A percentile compares a stretch with the other conserved stretches of the same genome.
phyloP scores from a whole-genome alignment of 2,888 invertebrate species.

The Oligia latruncula region DNA sequence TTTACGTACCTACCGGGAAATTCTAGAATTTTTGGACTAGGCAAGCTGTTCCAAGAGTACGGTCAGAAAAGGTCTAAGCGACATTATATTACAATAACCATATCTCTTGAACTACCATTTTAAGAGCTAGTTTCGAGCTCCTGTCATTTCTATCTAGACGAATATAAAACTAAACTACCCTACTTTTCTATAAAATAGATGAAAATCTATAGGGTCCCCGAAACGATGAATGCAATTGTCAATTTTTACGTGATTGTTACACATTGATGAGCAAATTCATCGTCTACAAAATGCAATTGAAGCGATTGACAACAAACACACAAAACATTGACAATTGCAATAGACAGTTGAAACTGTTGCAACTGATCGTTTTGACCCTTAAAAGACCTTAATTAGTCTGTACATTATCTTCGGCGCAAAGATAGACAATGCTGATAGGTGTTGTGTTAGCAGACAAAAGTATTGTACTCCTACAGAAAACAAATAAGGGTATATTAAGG shows the following conservation, averaged over 20 bases:
- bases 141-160: not conserved
- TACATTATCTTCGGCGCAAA: not conserved
- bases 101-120: conserved; percentile 10
- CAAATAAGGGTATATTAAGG: not conserved
- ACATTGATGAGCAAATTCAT: not conserved
- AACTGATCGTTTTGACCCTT: not conserved
- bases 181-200: not conserved
- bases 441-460: not conserved
- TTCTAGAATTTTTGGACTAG: conserved; percentile 16
- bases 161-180: conserved; percentile 3
- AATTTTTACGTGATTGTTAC: not conserved
- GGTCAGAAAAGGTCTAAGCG: conserved; percentile 42
- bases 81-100: conserved; percentile 24
- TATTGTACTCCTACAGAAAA: not conserved
- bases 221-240: not conserved
- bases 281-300: not conserved
- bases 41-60: conserved; percentile 40
- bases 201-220: not conserved
- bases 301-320: not conserved
- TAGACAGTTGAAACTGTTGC: not conserved
- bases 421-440: not conserved
- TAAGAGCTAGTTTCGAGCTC: not conserved
- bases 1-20: not conserved
- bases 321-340: not conserved
- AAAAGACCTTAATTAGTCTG: not conserved